Conservation (phyloP, 2,888 invertebrate genomes). For the Chrysina gloriosa region DNA sequence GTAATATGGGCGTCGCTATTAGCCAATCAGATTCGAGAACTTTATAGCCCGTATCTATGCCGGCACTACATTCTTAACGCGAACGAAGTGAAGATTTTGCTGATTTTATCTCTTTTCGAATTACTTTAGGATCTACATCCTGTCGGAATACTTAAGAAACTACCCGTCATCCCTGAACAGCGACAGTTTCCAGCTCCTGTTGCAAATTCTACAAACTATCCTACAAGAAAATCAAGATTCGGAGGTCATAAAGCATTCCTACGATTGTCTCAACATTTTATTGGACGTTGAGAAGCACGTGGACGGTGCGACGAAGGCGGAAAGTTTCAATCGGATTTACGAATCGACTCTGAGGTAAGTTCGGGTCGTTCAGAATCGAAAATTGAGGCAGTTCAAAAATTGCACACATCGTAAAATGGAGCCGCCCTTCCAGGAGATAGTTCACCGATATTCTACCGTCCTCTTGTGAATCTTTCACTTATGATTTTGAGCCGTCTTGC, state of each 20-base stretch:
- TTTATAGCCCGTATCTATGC: too few relatives aligned
- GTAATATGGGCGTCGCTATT: too few relatives aligned
- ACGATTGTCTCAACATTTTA: slow-evolving; percentile 58
- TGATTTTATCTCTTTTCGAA: slow-evolving; percentile 15
- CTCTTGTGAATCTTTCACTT: background rate
- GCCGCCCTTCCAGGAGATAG: too few relatives aligned
- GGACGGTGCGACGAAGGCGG: slow-evolving; percentile 36
- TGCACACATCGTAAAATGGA: too few relatives aligned
- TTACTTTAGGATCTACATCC: slow-evolving; percentile 60
- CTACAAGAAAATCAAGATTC: slow-evolving; percentile 59
- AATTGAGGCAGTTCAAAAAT: slow-evolving; percentile 33
- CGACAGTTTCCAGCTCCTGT: slow-evolving; percentile 59
- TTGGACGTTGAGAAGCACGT: slow-evolving; percentile 55
- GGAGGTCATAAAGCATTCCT: slow-evolving; percentile 59
- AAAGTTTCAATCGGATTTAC: slow-evolving; percentile 54
- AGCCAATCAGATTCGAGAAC: too few relatives aligned
- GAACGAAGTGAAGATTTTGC: background rate
- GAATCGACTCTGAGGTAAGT: slow-evolving; percentile 62
- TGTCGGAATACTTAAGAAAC: slow-evolving; percentile 59
- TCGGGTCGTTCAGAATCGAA: too few relatives aligned
- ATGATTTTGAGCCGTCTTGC: too few relatives aligned
- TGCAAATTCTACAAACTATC: slow-evolving; percentile 61
- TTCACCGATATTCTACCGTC: too few relatives aligned
- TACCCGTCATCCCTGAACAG: slow-evolving; percentile 63
- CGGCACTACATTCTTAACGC: too few relatives aligned